Evolutionary conservation across 1,140 invertebrate species (phyloP).

Genomic region (Leptopilina clavipes): DNA sequence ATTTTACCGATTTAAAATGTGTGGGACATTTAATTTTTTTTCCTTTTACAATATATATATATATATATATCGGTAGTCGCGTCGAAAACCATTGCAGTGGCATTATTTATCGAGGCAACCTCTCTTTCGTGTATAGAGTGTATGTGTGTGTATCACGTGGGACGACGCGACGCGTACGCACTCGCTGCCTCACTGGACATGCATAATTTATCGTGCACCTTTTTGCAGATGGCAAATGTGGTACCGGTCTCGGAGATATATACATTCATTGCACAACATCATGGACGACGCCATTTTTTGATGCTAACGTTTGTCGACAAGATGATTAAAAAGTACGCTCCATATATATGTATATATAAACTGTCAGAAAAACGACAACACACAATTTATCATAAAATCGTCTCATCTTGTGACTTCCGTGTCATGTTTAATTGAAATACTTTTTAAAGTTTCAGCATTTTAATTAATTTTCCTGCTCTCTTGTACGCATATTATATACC

Average conservation of each 20-base stretch:
- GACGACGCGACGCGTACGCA: conserved; percentile 38
- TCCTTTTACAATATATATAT: no score
- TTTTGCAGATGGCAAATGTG: conserved; percentile 44
- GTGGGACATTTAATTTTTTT: conserved; percentile 51
- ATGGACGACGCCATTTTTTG: conserved; percentile 22
- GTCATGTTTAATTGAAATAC: conserved; percentile 11
- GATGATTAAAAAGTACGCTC: conserved; percentile 20
- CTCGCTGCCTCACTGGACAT: conserved; percentile 45
- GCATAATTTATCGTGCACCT: conserved; percentile 55
- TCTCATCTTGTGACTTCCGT: background rate
- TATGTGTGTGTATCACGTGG: conserved; percentile 46
- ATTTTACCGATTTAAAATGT: conserved; percentile 46
- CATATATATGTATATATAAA: background rate
- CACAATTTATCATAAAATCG: background rate
- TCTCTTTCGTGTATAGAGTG: background rate
- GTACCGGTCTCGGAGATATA: conserved; percentile 7
- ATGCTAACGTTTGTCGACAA: conserved; percentile 25
- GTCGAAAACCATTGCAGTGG: conserved; percentile 31
- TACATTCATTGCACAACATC: conserved; percentile 29
- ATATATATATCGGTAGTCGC: conserved; percentile 42
- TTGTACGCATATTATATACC: no score
- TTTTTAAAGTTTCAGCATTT: no score
- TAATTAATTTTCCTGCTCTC: no score
- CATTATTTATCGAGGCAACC: conserved; percentile 54
- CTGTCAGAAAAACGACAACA: background rate